Evolutionary conservation across 1,140 invertebrate species (phyloP).

Genomic region (Nephotettix cincticeps): DNA sequence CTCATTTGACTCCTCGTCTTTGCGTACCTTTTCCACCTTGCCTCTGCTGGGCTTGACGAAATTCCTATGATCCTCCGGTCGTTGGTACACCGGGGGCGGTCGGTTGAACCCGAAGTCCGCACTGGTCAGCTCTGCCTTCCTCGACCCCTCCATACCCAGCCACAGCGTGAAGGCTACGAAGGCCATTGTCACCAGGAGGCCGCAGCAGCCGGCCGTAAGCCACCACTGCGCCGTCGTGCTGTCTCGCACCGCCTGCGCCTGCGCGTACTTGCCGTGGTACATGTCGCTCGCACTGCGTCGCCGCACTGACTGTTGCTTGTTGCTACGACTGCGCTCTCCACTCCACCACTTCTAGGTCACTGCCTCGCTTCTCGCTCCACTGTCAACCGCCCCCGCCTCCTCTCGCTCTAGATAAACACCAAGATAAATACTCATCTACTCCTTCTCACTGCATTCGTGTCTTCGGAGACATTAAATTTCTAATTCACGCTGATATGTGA

Average conservation of each 20-base stretch:
- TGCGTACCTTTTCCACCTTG: conserved; percentile 10
- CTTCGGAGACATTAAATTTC: neutral
- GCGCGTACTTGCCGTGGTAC: conserved; percentile 6
- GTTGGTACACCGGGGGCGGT: neutral
- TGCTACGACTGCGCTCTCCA: neutral
- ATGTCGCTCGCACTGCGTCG: neutral
- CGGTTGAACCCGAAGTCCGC: conserved; percentile 6
- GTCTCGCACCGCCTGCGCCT: neutral
- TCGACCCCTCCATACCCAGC: conserved; percentile 35
- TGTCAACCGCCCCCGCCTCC: neutral
- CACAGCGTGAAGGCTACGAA: conserved; percentile 41
- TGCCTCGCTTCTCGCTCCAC: neutral
- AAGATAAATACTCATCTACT: no score
- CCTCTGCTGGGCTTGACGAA: conserved; percentile 12
- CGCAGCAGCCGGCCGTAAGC: conserved; percentile 38
- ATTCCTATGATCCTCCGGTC: conserved; percentile 11
- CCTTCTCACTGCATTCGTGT: neutral
- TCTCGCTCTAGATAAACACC: neutral
- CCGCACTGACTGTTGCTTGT: neutral
- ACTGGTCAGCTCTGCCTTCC: neutral
- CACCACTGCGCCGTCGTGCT: conserved; percentile 36
- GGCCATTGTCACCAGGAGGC: conserved; percentile 35
- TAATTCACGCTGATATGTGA: neutral
- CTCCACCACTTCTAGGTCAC: neutral
- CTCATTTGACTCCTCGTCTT: neutral